Evolutionary conservation across 2,113 vertebrate genomes (phyloP).

Genomic region (Fulica atra): DNA sequence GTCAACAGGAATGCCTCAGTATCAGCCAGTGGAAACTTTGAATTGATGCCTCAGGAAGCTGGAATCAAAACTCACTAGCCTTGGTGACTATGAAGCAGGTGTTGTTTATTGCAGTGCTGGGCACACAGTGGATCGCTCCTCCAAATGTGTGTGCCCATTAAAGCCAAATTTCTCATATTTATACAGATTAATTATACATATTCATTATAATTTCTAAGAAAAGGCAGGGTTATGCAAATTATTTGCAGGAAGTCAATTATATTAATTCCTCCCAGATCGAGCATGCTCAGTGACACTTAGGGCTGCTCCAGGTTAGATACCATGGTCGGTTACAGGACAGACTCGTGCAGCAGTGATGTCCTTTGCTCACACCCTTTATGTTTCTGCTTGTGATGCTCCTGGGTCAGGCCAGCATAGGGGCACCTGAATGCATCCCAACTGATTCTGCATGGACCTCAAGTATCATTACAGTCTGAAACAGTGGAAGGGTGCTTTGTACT

Average conservation of each 20-base stretch:
- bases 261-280: too few relatives aligned
- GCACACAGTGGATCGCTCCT: too few relatives aligned
- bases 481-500: background rate
- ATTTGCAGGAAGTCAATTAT: too few relatives aligned
- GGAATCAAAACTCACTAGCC: too few relatives aligned
- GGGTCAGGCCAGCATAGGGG: background rate
- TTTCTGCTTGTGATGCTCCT: background rate
- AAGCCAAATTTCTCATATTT: too few relatives aligned
- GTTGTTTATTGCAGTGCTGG: too few relatives aligned
- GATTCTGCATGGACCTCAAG: background rate
- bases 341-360: background rate
- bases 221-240: too few relatives aligned
- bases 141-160: too few relatives aligned
- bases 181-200: too few relatives aligned
- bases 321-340: background rate
- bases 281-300: too few relatives aligned
- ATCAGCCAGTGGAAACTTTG: background rate
- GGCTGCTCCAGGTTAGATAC: background rate
- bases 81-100: too few relatives aligned
- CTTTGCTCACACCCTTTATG: background rate
- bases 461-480: fast-evolving
- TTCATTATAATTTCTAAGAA: too few relatives aligned
- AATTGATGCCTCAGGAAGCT: background rate
- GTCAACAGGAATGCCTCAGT: background rate
- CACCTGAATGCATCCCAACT: background rate